A percentile compares a stretch with the other conserved stretches of the same genome.
phyloP scores from a whole-genome alignment of 2,797 vertebrate species.

The Sebastes oblongus region DNA sequence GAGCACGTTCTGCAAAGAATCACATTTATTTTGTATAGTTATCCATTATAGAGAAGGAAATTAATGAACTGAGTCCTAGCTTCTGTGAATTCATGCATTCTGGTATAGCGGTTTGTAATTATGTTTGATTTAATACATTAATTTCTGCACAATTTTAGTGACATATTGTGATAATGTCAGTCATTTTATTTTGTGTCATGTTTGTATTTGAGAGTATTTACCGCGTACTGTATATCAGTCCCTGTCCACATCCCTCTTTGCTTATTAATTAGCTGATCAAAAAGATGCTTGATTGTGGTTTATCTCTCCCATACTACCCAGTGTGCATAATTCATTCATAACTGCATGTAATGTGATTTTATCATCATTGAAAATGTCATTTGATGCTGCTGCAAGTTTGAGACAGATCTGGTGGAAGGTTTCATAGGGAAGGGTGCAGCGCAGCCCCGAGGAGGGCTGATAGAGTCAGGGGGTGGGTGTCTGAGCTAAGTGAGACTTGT shows the following conservation, averaged over 20 bases:
- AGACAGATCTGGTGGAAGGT: constrained; percentile 17
- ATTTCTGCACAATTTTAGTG: neutral
- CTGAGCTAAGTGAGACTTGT: constrained; percentile 45
- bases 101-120: neutral
- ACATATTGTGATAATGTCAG: neutral
- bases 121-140: neutral
- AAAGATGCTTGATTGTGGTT: constrained; percentile 17
- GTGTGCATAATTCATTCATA: constrained; percentile 24
- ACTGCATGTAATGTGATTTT: constrained; percentile 22
- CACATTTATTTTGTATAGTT: neutral
- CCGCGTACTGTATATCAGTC: neutral
- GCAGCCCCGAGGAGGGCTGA: constrained; percentile 14
- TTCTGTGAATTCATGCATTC: neutral
- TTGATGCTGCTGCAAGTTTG: constrained; percentile 19
- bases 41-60: neutral
- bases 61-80: neutral
- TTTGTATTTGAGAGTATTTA: neutral
- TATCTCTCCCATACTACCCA: constrained; percentile 1
- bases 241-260: neutral
- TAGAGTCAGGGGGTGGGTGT: constrained; percentile 26
- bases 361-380: constrained; percentile 16
- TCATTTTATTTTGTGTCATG: neutral
- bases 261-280: constrained; percentile 13
- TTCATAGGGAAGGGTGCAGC: constrained; percentile 17
- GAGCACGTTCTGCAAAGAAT: neutral